Evolutionary conservation across 2,888 invertebrate genomes (phyloP), one percentile per base, ranked within the genome.

Genomic region (Clostera curtula): DNA sequence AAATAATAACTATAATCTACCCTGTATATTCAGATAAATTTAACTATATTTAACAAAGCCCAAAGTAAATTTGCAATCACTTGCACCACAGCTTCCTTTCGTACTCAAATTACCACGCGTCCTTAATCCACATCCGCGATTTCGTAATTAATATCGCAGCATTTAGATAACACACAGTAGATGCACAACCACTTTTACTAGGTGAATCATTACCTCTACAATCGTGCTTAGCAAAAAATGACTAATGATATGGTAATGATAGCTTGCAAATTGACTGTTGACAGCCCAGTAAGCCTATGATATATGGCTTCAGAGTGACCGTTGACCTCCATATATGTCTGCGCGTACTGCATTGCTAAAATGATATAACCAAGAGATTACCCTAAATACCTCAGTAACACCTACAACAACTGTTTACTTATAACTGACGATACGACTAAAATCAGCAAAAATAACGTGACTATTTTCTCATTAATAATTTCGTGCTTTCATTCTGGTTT

Each of bases 341-440:
- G 32, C 27, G 29, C 34, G 35, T 34, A 43, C 43, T 37, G 42
- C 41, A 42, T 50, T 51, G 49, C 39, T 37, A 36, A 39, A 40
- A 49, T 59, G 52, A 64, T 50, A 59, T 65, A 66, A 67, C 48
- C 40, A 36, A 48, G 40, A 51, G 43, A 56, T 51, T 59, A 56
- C 38, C 65, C 66, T 49, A 49, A 66, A 66, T 67, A 54, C 55
- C 55, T 38, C 14, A 40, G 31, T 48, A 46, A 41, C 47, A 40
- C 45, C 43, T 40, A 37, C 37, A 23, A 14, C 14, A 13, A 9
- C 14, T 13, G n/a, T n/a, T n/a, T n/a, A n/a, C n/a, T n/a, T n/a
- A n/a, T n/a, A n/a, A n/a, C n/a, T n/a, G n/a, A n/a, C n/a, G n/a
- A n/a, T n/a, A n/a, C n/a, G n/a, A n/a, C n/a, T n/a, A n/a, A n/a